Percentiles rank a stretch among this genome's conserved stretches.
Evolutionary conservation across 2,113 vertebrate species (phyloP).

Genomic region (Hydrolagus affinis): DNA sequence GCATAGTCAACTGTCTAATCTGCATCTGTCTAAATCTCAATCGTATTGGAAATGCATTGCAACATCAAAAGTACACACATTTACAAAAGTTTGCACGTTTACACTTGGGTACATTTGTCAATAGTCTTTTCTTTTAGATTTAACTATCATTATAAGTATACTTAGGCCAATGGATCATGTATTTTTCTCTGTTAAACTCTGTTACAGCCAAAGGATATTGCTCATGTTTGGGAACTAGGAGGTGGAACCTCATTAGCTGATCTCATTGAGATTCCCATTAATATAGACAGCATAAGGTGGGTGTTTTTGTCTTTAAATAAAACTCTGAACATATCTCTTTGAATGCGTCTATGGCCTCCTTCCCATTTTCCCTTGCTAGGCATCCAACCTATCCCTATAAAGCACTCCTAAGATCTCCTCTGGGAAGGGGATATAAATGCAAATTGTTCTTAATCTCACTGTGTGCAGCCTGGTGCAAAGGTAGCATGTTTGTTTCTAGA

Average conservation of each 20-base stretch:
- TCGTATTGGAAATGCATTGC: not conserved
- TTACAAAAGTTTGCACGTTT: not conserved
- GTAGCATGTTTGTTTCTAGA: no score
- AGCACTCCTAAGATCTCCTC: no score
- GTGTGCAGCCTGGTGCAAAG: no score
- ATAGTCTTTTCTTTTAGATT: not conserved
- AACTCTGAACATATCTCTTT: no score
- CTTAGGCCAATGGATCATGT: not conserved
- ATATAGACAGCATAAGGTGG: conserved; percentile 63
- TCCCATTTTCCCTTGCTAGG: no score
- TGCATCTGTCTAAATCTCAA: not conserved
- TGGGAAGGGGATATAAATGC: no score
- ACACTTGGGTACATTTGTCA: not conserved
- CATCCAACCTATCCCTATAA: no score
- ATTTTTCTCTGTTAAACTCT: conserved; percentile 7
- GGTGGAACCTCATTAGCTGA: conserved; percentile 82
- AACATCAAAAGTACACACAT: not conserved
- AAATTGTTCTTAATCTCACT: no score
- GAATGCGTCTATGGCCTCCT: no score
- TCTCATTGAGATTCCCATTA: conserved; percentile 77
- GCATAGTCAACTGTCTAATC: no score
- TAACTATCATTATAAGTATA: not conserved
- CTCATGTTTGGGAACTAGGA: conserved; percentile 91
- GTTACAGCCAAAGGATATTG: conserved; percentile 82
- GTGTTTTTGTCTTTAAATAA: conserved; percentile 29